phyloP scores from a whole-genome alignment of 2,113 vertebrate genomes.

The Corythoichthys intestinalis region DNA sequence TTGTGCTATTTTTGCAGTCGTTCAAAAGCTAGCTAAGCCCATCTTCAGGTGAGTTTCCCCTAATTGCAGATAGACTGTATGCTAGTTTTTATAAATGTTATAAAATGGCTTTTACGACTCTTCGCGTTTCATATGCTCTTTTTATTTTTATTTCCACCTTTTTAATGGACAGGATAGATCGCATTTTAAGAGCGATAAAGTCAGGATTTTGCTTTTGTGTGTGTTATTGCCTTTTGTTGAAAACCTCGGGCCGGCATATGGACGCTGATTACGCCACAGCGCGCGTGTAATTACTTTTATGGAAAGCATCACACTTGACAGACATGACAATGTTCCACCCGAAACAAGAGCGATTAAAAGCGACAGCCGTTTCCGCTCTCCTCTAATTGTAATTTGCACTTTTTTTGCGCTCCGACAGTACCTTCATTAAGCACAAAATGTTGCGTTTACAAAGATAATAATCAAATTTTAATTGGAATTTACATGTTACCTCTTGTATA shows the following conservation, averaged over 20 bases:
- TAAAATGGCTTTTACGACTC: background rate
- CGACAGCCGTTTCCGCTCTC: constrained; percentile 37
- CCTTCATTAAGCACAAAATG: constrained; percentile 20
- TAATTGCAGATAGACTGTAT: background rate
- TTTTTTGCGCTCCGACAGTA: constrained; percentile 43
- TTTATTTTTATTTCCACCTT: background rate
- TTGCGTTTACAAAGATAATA: background rate
- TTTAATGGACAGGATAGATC: background rate
- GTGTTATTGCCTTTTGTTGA: background rate
- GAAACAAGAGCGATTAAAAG: constrained; percentile 32
- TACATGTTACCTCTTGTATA: background rate
- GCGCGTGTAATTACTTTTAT: constrained; percentile 48
- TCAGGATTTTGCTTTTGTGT: background rate
- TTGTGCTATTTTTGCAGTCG: too few relatives aligned
- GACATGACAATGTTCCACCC: constrained; percentile 31
- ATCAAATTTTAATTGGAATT: background rate
- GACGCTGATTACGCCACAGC: constrained; percentile 44
- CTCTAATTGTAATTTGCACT: constrained; percentile 63
- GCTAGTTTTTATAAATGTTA: background rate
- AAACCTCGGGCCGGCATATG: constrained; percentile 29
- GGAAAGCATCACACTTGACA: constrained; percentile 50
- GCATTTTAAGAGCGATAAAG: background rate
- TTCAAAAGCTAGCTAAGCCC: background rate
- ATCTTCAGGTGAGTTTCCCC: background rate
- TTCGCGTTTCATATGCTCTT: background rate